Base-by-base conservation (phyloP, 2,888 invertebrate genomes). In the Melinaea marsaeus region DNA sequence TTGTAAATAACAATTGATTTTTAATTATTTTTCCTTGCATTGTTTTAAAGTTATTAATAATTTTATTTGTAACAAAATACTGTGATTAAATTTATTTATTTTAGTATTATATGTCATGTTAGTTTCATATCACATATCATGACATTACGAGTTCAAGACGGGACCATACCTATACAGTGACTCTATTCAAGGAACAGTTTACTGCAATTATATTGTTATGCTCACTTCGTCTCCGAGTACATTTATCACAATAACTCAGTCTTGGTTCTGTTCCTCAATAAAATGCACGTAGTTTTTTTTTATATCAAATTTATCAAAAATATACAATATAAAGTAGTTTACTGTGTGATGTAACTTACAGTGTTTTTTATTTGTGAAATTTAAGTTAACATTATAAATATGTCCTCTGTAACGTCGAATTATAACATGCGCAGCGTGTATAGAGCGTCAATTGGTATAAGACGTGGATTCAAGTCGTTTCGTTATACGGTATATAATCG, bases 161-260 rank as follows among this genome's bases (percentile, higher is more conserved):
- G 62, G 57, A 65, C 63, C 65, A 66, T 70, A 71, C 64, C 69
- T 72, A 71, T 65, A 69, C 69, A 67, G 69, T 79, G 79, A 75
- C 83, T 85, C 88, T 86, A 90, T 90, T 90, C 89, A 90, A 81
- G 84, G 85, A 87, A 88, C 87, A 86, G 79, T 88, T 90, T 81
- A 81, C 79, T 78, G 86, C 90, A 90, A 90, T 90, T 90, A 90
- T 77, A 87, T 88, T 85, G 87, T 90, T 90, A 90, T 87, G 87
- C 79, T 86, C 90, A 84, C 88, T 84, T 84, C 84, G 84, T 75
- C 84, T 80, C 77, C 74, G 78, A 80, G 72, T 74, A 85, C 87
- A 83, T 85, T 83, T 84, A 84, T 86, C 84, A 84, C 83, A 82
- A 81, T 81, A 79, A 79, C 77, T 86, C 89, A 90, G 90, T 89